phyloP scores from a whole-genome alignment of 2,888 invertebrate species.

The Xestobium rufovillosum region DNA sequence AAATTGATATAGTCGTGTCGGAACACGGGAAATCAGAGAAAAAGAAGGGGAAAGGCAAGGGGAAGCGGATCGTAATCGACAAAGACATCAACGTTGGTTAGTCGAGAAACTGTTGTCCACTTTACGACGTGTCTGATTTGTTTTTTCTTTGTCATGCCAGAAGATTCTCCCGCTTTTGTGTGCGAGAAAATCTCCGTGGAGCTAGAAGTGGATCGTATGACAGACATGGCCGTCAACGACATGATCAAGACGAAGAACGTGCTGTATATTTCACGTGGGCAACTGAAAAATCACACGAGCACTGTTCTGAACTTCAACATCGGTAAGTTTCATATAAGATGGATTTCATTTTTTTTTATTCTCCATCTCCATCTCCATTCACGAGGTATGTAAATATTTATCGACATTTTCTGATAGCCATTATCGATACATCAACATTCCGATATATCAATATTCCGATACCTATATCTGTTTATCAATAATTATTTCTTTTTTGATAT shows the following conservation, averaged over 20 bases:
- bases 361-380: no score
- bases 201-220: slow-evolving; percentile 81
- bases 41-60: slow-evolving; percentile 51
- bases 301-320: slow-evolving; percentile 82
- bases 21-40: slow-evolving; percentile 74
- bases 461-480: no score
- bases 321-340: slow-evolving; percentile 23
- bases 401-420: no score
- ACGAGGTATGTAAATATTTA: no score
- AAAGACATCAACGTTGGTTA: no score
- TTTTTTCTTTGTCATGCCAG: no score
- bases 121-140: no score
- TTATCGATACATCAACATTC: no score
- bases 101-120: no score
- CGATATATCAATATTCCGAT: no score
- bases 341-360: slow-evolving; percentile 8
- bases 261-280: slow-evolving; percentile 77
- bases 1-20: slow-evolving; percentile 91
- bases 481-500: no score
- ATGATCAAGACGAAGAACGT: slow-evolving; percentile 76
- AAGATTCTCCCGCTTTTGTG: slow-evolving; percentile 81
- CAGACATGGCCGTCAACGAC: slow-evolving; percentile 82
- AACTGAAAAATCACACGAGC: slow-evolving; percentile 84
- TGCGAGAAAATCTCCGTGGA: slow-evolving; percentile 88
- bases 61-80: slow-evolving; percentile 34